phyloP scores from a whole-genome alignment of 2,888 invertebrate genomes.

The Drosophila helvetica region DNA sequence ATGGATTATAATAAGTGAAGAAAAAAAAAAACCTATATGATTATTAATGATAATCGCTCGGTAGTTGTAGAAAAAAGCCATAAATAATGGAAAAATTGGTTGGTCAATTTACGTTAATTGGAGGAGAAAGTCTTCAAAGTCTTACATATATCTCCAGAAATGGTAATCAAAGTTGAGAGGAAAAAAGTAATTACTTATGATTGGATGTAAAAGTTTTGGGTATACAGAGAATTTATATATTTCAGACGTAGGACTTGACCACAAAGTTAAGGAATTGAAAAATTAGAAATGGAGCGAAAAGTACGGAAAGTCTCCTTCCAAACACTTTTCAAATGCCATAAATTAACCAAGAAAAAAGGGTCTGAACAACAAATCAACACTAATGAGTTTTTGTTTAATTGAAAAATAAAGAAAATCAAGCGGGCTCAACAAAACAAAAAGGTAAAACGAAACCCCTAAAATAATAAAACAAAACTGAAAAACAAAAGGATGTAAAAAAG shows the following conservation, averaged over 20 bases:
- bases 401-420: conserved; percentile 27
- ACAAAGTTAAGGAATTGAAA: neutral
- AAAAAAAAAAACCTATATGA: conserved; percentile 30
- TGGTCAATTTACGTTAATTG: conserved; percentile 16
- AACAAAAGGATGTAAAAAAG: conserved; percentile 29
- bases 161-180: neutral
- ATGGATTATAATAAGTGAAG: conserved; percentile 43
- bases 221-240: too few relatives aligned
- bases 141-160: neutral
- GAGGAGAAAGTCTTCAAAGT: conserved; percentile 36
- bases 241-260: too few relatives aligned
- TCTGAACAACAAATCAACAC: conserved; percentile 51
- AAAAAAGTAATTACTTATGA: neutral
- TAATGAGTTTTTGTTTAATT: conserved; percentile 67
- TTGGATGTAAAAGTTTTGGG: neutral
- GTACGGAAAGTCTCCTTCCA: neutral
- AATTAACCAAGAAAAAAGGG: conserved; percentile 52
- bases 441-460: conserved; percentile 19
- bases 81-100: conserved; percentile 39
- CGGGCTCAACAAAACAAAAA: conserved; percentile 20
- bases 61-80: conserved; percentile 17
- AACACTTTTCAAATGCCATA: conserved; percentile 43
- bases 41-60: conserved; percentile 34
- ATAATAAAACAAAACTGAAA: neutral
- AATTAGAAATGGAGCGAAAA: neutral